These are phyloP conservation scores for Lampropteryx suffumata DNA, from an alignment of 2,888 invertebrate species.

Conservation along the genomic window DNA sequence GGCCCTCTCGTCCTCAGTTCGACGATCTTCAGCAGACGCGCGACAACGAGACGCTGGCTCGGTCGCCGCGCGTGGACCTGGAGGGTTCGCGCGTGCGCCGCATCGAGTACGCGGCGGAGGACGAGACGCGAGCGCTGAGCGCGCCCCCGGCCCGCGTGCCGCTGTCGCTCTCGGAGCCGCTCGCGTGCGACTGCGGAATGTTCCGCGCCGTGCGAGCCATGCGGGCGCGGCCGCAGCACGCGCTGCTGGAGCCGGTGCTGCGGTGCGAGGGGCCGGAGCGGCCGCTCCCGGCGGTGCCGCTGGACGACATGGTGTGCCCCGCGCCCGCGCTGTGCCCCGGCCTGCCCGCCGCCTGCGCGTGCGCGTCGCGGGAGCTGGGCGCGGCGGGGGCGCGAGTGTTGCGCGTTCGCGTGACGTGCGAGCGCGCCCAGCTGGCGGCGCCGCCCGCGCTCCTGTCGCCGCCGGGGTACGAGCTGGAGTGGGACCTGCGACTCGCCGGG, in stretches of 20 bases:
- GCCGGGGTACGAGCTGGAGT: constrained; percentile 4
- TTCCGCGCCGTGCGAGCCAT: constrained; percentile 22
- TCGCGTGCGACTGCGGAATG: constrained; percentile 32
- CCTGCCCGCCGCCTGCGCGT: constrained; percentile 19
- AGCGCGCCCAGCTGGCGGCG: constrained; percentile 13
- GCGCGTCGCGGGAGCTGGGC: constrained; percentile 28
- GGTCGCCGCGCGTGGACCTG: neutral
- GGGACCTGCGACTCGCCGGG: constrained; percentile 27
- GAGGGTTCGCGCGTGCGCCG: constrained; percentile 1
- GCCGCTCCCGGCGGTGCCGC: constrained; percentile 28
- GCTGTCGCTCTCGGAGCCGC: neutral
- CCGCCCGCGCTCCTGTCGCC: constrained; percentile 1
- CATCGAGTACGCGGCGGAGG: constrained; percentile 8
- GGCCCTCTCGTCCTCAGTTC: constrained; percentile 8
- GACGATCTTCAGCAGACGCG: constrained; percentile 21
- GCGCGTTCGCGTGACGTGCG: constrained; percentile 23
- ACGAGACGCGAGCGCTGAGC: neutral
- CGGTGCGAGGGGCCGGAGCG: neutral
- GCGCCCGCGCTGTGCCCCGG: constrained; percentile 13
- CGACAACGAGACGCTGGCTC: neutral
- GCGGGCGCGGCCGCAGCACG: neutral
- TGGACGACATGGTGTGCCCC: constrained; percentile 33
- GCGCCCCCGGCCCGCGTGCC: neutral
- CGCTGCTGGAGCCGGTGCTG: neutral
- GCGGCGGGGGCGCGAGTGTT: constrained; percentile 11